A percentile compares a stretch with the other conserved stretches of the same genome.
phyloP scores from a whole-genome alignment of 2,888 invertebrate genomes.

The Acrobasis consociella region DNA sequence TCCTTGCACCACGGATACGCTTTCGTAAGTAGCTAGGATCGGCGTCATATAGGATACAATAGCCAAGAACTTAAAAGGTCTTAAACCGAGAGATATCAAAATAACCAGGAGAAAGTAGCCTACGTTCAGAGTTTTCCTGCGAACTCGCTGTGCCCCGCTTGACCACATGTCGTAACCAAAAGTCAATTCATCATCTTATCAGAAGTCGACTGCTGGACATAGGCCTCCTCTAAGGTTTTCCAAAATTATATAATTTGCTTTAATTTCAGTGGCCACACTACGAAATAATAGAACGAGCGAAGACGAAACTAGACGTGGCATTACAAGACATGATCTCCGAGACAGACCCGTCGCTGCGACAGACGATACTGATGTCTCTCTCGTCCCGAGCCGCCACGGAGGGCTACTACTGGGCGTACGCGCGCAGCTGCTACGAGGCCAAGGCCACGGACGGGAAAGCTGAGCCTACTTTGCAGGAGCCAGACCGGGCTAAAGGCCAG shows the following conservation, averaged over 20 bases:
- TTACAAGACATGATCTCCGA: constrained; percentile 40
- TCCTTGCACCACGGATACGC: constrained; percentile 55
- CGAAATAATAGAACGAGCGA: constrained; percentile 42
- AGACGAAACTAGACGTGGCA: constrained; percentile 37
- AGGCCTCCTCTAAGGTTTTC: too few species aligned
- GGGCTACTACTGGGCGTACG: constrained; percentile 58
- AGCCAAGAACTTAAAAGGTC: too few species aligned
- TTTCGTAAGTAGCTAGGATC: constrained; percentile 53
- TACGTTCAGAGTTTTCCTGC: too few species aligned
- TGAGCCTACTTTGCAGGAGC: too few species aligned
- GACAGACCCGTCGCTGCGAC: constrained; percentile 26
- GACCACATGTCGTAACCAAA: too few species aligned
- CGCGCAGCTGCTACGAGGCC: constrained; percentile 36
- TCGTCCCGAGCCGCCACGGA: constrained; percentile 30
- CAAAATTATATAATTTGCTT: too few species aligned
- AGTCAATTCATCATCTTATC: too few species aligned
- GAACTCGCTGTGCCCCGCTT: too few species aligned
- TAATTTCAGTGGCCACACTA: constrained; percentile 56
- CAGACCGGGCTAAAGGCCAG: not conserved
- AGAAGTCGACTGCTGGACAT: too few species aligned
- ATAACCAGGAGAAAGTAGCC: too few species aligned
- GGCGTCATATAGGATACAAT: not conserved
- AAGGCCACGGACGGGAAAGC: constrained; percentile 5
- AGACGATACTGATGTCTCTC: constrained; percentile 27
- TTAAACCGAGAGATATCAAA: too few species aligned